These are phyloP conservation scores for Oreotrochilus melanogaster DNA, from an alignment of 2,113 vertebrate species.

Conservation along the genomic window DNA sequence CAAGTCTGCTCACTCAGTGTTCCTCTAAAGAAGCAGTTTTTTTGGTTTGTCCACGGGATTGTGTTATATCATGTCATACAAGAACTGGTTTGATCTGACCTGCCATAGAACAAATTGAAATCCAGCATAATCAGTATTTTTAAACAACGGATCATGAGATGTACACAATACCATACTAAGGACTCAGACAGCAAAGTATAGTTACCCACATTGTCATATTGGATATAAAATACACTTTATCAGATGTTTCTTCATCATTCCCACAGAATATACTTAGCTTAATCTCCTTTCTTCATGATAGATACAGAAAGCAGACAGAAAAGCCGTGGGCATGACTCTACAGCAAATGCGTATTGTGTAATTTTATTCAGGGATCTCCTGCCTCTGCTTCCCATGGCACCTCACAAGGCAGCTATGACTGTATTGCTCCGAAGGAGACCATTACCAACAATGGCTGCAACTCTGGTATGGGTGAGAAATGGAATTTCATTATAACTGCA, in stretches of 20 bases:
- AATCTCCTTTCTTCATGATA: neutral
- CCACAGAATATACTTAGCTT: neutral
- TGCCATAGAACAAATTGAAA: neutral
- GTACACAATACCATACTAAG: neutral
- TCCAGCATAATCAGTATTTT: neutral
- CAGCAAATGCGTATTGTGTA: neutral
- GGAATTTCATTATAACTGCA: conserved; percentile 76
- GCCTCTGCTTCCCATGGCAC: neutral
- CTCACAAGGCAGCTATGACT: conserved; percentile 27
- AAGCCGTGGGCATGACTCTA: neutral
- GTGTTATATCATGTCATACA: neutral
- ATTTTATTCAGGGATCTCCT: conserved; percentile 5
- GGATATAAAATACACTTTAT: neutral
- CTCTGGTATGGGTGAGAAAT: conserved; percentile 64
- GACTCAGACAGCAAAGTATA: neutral
- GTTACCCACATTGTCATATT: neutral
- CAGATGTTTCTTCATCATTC: neutral
- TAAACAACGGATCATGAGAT: neutral
- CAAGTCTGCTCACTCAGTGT: neutral
- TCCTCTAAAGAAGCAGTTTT: neutral
- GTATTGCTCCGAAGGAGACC: conserved; percentile 61
- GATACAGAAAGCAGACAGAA: neutral
- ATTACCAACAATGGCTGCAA: conserved; percentile 74
- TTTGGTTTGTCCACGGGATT: neutral
- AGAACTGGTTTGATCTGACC: neutral